phyloP scores from a whole-genome alignment of 1,140 invertebrate species.

The Hylyphantes graminicola region DNA sequence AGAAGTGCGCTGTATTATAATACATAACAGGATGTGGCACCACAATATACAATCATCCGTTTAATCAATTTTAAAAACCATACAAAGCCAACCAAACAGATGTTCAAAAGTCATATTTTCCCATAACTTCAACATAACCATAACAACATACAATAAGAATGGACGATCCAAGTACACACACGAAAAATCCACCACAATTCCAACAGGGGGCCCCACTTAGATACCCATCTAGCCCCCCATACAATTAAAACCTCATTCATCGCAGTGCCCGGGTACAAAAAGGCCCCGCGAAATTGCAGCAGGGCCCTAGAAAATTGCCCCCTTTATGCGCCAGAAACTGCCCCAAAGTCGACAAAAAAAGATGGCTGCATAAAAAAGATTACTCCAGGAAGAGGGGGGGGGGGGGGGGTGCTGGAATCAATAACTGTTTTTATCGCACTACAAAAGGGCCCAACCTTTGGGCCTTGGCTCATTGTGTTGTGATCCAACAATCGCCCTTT shows the following conservation, averaged over 20 bases:
- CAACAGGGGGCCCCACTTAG: neutral
- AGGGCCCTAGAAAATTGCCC: slow-evolving; percentile 41
- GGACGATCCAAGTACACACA: neutral
- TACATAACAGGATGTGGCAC: too few species aligned
- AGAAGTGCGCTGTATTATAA: too few species aligned
- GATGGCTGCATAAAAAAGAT: slow-evolving; percentile 4
- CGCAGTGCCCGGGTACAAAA: neutral
- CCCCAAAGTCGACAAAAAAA: slow-evolving; percentile 20
- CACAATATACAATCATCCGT: too few species aligned
- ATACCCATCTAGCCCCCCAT: neutral
- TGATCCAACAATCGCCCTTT: neutral
- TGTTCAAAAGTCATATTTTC: too few species aligned
- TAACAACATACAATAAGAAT: too few species aligned
- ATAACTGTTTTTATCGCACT: slow-evolving; percentile 46
- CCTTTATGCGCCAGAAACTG: slow-evolving; percentile 31
- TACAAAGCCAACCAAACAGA: too few species aligned
- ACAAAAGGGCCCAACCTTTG: slow-evolving; percentile 22
- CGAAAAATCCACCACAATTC: neutral
- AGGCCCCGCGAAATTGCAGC: slow-evolving; percentile 16
- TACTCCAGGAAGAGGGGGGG: neutral
- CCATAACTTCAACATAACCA: too few species aligned
- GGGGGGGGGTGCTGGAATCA: slow-evolving; percentile 1
- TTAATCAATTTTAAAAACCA: too few species aligned
- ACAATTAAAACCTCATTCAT: neutral
- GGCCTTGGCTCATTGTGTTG: slow-evolving; percentile 26